Conservation (phyloP, 2,888 invertebrate species). For the Lucinisca nassula region DNA sequence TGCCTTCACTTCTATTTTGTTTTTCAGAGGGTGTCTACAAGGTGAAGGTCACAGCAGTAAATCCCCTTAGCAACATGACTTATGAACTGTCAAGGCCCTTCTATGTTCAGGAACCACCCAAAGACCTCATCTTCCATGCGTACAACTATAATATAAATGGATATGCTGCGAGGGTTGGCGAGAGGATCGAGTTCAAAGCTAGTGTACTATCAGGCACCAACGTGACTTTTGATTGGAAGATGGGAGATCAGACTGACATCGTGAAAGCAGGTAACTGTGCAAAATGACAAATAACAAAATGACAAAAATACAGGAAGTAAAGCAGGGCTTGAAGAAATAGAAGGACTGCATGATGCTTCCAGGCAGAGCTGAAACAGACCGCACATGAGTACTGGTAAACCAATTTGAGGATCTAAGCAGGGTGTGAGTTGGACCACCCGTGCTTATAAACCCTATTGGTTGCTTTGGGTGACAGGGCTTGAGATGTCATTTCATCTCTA, state of each 20-base stretch:
- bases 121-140: slow-evolving; percentile 67
- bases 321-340: too few relatives aligned
- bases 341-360: too few relatives aligned
- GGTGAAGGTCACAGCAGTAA: slow-evolving; percentile 83
- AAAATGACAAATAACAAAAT: too few relatives aligned
- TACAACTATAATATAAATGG: not conserved
- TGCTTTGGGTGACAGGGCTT: too few relatives aligned
- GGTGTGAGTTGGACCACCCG: too few relatives aligned
- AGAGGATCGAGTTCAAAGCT: slow-evolving; percentile 73
- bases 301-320: too few relatives aligned
- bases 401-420: too few relatives aligned
- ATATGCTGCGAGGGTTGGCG: slow-evolving; percentile 74
- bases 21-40: slow-evolving; percentile 84
- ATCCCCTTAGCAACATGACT: slow-evolving; percentile 82
- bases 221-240: slow-evolving; percentile 85
- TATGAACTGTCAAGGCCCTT: slow-evolving; percentile 73
- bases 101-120: slow-evolving; percentile 83
- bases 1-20: too few relatives aligned
- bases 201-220: slow-evolving; percentile 79
- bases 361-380: too few relatives aligned
- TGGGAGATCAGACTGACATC: slow-evolving; percentile 82
- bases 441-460: too few relatives aligned
- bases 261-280: slow-evolving; percentile 65
- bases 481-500: too few relatives aligned
- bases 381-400: too few relatives aligned